These are phyloP conservation scores for Onychomys torridus DNA, from an alignment of 2,797 vertebrate species.

Conservation along the genomic window DNA sequence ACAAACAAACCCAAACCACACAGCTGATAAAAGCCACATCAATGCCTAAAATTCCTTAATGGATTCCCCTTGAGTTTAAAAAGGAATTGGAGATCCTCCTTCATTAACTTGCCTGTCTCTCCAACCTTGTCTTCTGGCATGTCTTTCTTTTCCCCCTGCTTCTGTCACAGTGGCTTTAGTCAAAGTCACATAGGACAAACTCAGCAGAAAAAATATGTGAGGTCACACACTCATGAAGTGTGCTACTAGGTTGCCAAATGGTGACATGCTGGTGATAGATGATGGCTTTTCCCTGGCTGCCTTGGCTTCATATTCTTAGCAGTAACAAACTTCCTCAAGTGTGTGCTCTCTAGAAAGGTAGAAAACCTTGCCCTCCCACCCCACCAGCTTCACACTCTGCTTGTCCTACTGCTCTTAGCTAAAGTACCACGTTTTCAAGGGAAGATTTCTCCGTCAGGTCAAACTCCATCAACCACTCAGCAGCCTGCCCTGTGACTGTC, in stretches of 20 bases:
- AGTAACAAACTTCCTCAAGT: neutral
- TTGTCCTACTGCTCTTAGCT: neutral
- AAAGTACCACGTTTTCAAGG: neutral
- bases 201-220: neutral
- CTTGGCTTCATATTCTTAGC: slow-evolving; percentile 12
- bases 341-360: neutral
- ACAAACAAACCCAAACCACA: neutral
- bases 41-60: neutral
- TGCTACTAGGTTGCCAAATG: neutral
- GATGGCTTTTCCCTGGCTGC: neutral
- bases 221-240: neutral
- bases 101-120: neutral
- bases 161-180: neutral
- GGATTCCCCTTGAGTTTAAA: neutral
- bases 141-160: neutral
- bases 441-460: neutral
- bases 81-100: neutral
- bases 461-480: neutral
- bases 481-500: neutral
- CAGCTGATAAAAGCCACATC: neutral
- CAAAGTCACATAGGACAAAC: neutral
- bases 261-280: neutral
- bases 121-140: neutral
- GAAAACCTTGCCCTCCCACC: neutral
- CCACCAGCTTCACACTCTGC: neutral